Evolutionary conservation across 2,888 invertebrate genomes (phyloP), one percentile per base, ranked within the genome.

Genomic region (Macaria liturata): DNA sequence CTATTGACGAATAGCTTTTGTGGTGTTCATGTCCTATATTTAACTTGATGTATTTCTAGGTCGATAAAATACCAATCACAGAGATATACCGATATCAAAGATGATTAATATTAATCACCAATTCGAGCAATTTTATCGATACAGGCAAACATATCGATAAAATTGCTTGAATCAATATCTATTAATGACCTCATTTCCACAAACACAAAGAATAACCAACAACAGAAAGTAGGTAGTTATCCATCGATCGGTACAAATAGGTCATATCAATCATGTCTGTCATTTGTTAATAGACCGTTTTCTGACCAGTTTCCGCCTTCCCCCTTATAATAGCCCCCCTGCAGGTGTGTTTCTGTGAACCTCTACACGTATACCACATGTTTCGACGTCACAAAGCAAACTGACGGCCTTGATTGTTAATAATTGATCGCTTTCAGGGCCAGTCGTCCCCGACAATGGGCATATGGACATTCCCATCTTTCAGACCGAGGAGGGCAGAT

Each of bases 401-500:
- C 62, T 69, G 84, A 88, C 89, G 88, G 91, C 73, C 86, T 67
- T 52, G 65, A 69, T 68, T 71, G 60, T 91, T 81, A 90, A 91
- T 91, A 87, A 88, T 90, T 87, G 76, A 90, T 88, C 81, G 80
- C 46, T 90, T 91, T 83, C 86, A 91, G 91, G 82, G 80, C 77
- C 79, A 65, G 78, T 70, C 75, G 74, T 80, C 74, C 78, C 76
- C 63, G 76, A 79, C 73, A 92, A 93, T 71, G 92, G 91, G 67
- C 94, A 94, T 68, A 84, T 86, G 81, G 95, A 95, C 83, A 95
- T 96, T 93, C 96, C 97, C 69, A 94, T 95, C 81, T 97, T 97
- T 87, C 95, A 95, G 80, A 96, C 96, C 49, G 97, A 97, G 78
- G 97, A 97, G 85, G 97, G 97, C 76, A 95, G 95, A 90, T 97